phyloP scores from a whole-genome alignment of 1,140 invertebrate genomes.

The Heliconius hermathena region DNA sequence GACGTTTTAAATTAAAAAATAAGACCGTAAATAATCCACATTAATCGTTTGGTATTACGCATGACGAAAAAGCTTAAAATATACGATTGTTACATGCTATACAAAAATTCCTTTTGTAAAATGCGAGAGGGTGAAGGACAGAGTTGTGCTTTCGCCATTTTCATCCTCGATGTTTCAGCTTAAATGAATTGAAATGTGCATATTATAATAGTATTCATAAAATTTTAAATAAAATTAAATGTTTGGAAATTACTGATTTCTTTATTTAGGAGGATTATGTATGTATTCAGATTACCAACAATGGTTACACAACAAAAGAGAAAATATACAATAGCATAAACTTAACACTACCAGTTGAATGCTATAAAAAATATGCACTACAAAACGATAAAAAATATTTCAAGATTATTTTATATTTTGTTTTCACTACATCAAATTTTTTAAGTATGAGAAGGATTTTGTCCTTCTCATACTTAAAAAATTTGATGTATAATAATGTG shows the following conservation, averaged over 20 bases:
- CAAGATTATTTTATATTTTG: no score
- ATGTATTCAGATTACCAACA: no score
- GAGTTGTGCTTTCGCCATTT: not conserved
- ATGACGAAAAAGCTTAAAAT: slow-evolving; percentile 10
- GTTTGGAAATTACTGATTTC: not conserved
- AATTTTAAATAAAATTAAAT: not conserved
- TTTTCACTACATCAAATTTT: no score
- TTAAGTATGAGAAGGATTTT: no score
- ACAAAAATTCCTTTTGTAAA: not conserved
- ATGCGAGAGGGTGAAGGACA: not conserved
- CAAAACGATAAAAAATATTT: no score
- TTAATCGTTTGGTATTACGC: slow-evolving; percentile 6
- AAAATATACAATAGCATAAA: no score
- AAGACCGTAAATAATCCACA: not conserved
- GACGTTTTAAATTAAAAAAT: not conserved
- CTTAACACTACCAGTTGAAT: no score
- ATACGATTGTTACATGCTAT: not conserved
- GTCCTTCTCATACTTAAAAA: no score
- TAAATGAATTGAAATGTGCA: not conserved
- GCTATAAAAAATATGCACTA: no score
- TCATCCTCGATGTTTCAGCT: not conserved
- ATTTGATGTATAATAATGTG: no score
- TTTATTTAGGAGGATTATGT: not conserved
- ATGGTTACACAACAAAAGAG: no score
- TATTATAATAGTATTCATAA: not conserved